A percentile compares a stretch with the other conserved stretches of the same genome.
These are phyloP conservation scores for Ranitomeya variabilis DNA, from an alignment of 2,113 vertebrate species.

Conservation along the genomic window DNA sequence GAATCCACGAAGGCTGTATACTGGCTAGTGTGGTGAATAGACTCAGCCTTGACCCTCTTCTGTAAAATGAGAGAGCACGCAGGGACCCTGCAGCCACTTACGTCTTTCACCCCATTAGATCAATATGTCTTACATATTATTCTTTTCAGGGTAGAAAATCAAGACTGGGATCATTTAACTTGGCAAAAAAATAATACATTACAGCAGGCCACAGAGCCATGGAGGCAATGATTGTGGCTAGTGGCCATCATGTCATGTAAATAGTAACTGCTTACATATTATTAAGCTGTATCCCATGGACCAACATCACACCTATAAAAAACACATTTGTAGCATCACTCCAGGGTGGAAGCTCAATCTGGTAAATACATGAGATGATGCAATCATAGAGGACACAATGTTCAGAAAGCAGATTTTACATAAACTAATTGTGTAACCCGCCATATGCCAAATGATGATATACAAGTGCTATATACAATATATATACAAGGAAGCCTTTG, in stretches of 20 bases:
- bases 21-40: background rate
- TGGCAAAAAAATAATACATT: background rate
- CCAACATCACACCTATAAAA: background rate
- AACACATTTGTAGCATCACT: too few species aligned
- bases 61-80: conserved; percentile 2
- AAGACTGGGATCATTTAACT: background rate
- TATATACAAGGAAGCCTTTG: too few species aligned
- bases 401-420: background rate
- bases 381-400: background rate
- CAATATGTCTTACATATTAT: background rate
- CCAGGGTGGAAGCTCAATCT: background rate
- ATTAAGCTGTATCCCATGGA: background rate
- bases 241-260: background rate
- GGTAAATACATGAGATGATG: background rate
- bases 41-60: background rate
- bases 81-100: conserved; percentile 6
- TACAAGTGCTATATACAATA: too few species aligned
- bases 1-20: conserved; percentile 19
- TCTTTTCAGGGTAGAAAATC: background rate
- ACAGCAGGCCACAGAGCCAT: background rate
- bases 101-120: background rate
- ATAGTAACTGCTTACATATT: background rate
- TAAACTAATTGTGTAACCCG: too few species aligned
- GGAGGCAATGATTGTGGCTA: background rate
- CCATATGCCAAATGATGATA: too few species aligned